A percentile compares a stretch with the other conserved stretches of the same genome.
Evolutionary conservation across 1,140 invertebrate genomes (phyloP).

Genomic region (Brachionus rotundiformis): DNA sequence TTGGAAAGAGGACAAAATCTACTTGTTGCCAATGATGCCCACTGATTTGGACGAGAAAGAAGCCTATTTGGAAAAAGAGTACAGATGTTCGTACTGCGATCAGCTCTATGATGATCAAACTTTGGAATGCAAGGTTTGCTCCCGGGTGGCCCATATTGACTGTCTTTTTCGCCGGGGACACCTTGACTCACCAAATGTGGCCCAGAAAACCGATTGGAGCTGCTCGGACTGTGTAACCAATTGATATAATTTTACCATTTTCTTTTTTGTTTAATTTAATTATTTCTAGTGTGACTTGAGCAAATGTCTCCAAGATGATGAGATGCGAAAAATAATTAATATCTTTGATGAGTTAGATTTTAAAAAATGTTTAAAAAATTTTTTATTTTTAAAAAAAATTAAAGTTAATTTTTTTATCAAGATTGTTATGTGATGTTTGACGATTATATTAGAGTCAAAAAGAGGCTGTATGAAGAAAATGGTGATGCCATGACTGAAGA

Average conservation of each 20-base stretch:
- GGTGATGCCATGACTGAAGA: conserved; percentile 18
- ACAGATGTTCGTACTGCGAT: conserved; percentile 44
- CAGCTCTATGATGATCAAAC: conserved; percentile 24
- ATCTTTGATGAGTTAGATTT: conserved; percentile 45
- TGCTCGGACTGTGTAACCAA: conserved; percentile 43
- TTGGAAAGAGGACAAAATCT: conserved; percentile 16
- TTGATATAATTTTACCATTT: not conserved
- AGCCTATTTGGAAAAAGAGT: conserved; percentile 45
- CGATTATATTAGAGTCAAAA: conserved; percentile 37
- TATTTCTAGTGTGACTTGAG: conserved; percentile 38
- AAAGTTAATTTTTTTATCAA: conserved; percentile 1
- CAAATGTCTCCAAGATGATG: conserved; percentile 36
- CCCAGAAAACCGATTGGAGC: conserved; percentile 29
- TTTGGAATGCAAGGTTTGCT: conserved; percentile 47
- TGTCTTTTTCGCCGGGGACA: conserved; percentile 36
- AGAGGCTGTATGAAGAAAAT: conserved; percentile 2
- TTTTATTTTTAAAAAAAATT: too few species aligned
- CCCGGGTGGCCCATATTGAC: not conserved
- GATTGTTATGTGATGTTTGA: conserved; percentile 44
- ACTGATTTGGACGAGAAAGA: conserved; percentile 21
- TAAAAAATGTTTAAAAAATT: conserved; percentile 30
- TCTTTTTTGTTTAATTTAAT: conserved; percentile 14
- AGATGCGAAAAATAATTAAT: conserved; percentile 40
- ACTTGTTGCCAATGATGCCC: conserved; percentile 23
- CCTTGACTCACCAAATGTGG: not conserved